phyloP scores from a whole-genome alignment of 2,113 vertebrate species.

The Agelaius phoeniceus region DNA sequence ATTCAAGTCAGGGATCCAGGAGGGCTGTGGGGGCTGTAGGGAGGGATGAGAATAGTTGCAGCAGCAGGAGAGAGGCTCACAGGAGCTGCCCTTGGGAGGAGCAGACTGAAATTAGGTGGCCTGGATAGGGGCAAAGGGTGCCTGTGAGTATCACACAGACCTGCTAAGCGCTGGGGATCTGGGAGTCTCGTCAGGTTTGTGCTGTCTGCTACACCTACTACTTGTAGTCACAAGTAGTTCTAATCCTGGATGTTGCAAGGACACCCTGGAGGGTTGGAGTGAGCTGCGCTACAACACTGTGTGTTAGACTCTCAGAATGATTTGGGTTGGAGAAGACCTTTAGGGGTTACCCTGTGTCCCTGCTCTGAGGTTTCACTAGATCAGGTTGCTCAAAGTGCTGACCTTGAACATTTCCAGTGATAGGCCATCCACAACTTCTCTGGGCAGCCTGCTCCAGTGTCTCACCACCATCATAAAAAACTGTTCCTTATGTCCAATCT shows the following conservation, averaged over 20 bases:
- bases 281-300: rapidly evolving
- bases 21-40: not conserved
- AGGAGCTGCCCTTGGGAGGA: not conserved
- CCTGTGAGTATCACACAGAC: not conserved
- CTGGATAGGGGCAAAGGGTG: not conserved
- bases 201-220: not conserved
- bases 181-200: not conserved
- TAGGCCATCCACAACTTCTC: not conserved
- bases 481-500: not conserved
- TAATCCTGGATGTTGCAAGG: not conserved
- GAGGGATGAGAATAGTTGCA: not conserved
- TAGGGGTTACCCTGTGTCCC: not conserved
- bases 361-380: not conserved
- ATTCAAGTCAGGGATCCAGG: not conserved
- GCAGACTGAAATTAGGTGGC: not conserved
- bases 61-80: not conserved
- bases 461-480: not conserved
- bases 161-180: rapidly evolving
- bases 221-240: not conserved
- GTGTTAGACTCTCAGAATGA: not conserved
- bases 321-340: not conserved
- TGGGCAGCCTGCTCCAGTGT: not conserved
- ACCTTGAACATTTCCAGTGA: not conserved
- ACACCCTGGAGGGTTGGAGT: rapidly evolving
- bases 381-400: not conserved